A percentile compares a stretch with the other conserved stretches of the same genome.
These are phyloP conservation scores for Styela clava DNA, from an alignment of 23 tunicate species.

Conservation along the genomic window DNA sequence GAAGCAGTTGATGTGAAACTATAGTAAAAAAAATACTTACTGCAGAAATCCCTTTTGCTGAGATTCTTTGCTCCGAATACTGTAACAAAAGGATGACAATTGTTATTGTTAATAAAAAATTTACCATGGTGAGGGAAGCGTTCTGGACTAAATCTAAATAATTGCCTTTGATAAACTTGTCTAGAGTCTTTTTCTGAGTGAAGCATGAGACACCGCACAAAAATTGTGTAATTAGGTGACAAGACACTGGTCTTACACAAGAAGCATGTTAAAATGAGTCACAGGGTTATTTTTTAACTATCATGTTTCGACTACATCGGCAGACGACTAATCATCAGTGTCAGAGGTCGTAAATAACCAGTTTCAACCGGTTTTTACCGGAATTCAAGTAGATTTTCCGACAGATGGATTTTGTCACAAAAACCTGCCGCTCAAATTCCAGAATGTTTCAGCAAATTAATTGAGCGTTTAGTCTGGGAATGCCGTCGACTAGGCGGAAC, in stretches of 20 bases:
- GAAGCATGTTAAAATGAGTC: neutral
- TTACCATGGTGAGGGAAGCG: too few species aligned
- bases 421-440: neutral
- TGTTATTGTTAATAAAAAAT: neutral
- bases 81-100: slow-evolving; percentile 42
- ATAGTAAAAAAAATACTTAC: slow-evolving; percentile 59
- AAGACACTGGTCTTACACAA: too few species aligned
- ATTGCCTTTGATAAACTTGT: neutral
- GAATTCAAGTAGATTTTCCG: neutral
- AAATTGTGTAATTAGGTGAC: too few species aligned
- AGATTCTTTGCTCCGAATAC: slow-evolving; percentile 95
- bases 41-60: slow-evolving; percentile 90
- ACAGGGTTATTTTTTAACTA: neutral
- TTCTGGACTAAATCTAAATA: neutral
- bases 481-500: too few species aligned
- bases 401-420: neutral
- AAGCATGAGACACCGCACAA: too few species aligned
- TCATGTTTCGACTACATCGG: neutral
- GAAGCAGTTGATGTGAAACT: neutral
- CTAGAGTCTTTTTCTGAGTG: too few species aligned
- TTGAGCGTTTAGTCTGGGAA: neutral
- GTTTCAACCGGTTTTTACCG: neutral
- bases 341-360: neutral
- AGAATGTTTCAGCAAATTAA: neutral
- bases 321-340: slow-evolving; percentile 9